Base-by-base conservation (phyloP, 2,888 invertebrate species). In the Synanthedon andrenaeformis region DNA sequence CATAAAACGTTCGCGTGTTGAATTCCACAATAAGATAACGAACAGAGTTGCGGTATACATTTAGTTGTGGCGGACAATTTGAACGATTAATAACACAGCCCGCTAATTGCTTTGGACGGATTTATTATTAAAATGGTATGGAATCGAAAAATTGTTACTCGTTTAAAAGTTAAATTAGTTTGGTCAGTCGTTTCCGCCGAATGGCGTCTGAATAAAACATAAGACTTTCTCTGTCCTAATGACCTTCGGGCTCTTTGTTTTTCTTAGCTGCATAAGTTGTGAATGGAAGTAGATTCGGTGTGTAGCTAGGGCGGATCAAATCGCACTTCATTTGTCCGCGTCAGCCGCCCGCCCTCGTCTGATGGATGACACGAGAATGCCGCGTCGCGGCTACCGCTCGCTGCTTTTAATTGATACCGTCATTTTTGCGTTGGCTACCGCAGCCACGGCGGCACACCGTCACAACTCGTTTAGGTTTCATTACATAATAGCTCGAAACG, bases 291-390 rank as follows among this genome's bases (percentile, higher is more conserved):
- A n/a, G 51, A n/a, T 35, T 51, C 35, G 35, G 51, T 51, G 51
- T 23, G 55, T 64, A 61, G 66, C 70, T 70, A 68, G 72, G 66
- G 75, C 69, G 76, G 80, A 83, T 85, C 80, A 82, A 82, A 86
- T 86, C 80, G 81, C 77, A 83, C 77, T 86, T 83, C 83, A 86
- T 87, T 86, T 85, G 84, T 87, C 81, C 76, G 71, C 70, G 85
- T 85, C 86, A 82, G 68, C 59, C 69, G 66, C 68, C 70, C 41
- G 56, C 62, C 65, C 70, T 66, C 60, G 62, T 62, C 72, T 86
- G 83, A 86, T 84, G 74, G 82, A 85, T 84, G 80, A 68, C 73
- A 69, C 68, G 66, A 64, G 59, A 62, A 66, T 62, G 70, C 67
- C 66, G 63, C 60, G 62, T 62, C 65, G 62, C 65, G 67, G 62